Base-by-base conservation (phyloP, 2,888 invertebrate species). In the Papilio demoleus region DNA sequence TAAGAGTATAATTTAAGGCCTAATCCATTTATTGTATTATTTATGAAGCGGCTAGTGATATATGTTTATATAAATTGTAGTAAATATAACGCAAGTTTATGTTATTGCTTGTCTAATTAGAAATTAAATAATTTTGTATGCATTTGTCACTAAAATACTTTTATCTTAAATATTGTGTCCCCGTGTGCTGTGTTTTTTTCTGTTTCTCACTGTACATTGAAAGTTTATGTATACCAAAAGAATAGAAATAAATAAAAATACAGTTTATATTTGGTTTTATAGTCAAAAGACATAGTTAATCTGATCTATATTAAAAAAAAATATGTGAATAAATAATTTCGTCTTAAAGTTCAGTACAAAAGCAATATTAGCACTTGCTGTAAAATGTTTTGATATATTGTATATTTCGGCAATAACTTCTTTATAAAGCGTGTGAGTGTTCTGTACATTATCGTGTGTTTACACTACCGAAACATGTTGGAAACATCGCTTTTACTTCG, bases 21-120 rank as follows among this genome's bases (percentile, higher is more conserved):
- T 56, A 56, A n/a, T n/a, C n/a, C n/a, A 56, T 17, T 4, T 22
- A 31, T 53, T 53, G n/a, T 27, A 27, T 53, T 53, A 53, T 9
- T 50, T 47, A 11, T 11, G 8, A 56, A 56, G 53, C 17, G 53
- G 53, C 53, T 56, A 31, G 53, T 56, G 53, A 53, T 53, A 9
- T 53, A n/a, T n/a, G 14, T 50, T 50, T 24, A 6, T 27, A 27
- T 27, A 1, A 27, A 11, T 27, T 53, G 4, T 27, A 27, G 2
- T 2, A 27, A 27, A n/a, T 27, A 53, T 53, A 53, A 27, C 14
- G 27, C 14, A 27, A 8, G n/a, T n/a, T n/a, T n/a, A n/a, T n/a
- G n/a, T 2, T 53, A 8, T 14, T 27, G 27, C 27, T 14, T 24
- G 4, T 50, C 24, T 24, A 5, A 14, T 50, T 50, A 50, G 47